Evolutionary conservation across 2,888 invertebrate genomes (phyloP).

Genomic region (Embidobia sp.): DNA sequence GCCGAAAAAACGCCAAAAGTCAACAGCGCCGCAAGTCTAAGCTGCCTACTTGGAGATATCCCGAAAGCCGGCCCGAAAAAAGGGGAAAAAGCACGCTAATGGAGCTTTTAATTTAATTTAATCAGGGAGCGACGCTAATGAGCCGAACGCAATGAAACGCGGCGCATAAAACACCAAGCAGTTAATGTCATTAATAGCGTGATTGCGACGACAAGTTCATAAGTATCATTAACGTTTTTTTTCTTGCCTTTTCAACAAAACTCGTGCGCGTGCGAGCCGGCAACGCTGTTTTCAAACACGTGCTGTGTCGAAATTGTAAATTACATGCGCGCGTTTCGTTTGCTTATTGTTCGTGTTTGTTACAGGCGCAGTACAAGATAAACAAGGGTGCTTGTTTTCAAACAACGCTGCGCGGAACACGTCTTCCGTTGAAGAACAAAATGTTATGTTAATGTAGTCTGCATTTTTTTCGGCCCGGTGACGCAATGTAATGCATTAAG

Average conservation of each 20-base stretch:
- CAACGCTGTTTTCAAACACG: constrained; percentile 46
- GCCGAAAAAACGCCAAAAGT: no score
- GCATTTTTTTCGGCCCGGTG: constrained; percentile 11
- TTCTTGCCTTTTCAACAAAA: constrained; percentile 30
- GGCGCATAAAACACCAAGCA: constrained; percentile 14
- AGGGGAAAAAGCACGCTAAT: constrained; percentile 13
- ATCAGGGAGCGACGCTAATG: constrained; percentile 5
- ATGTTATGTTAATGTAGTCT: constrained; percentile 31
- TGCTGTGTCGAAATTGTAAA: constrained; percentile 52
- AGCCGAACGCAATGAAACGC: constrained; percentile 20
- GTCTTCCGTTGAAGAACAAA: constrained; percentile 23
- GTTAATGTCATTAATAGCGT: constrained; percentile 49
- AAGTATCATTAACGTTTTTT: constrained; percentile 47
- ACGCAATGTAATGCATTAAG: constrained; percentile 28
- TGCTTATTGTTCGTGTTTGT: constrained; percentile 46
- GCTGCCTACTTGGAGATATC: no score
- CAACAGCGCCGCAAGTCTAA: no score
- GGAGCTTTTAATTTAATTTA: constrained; percentile 9
- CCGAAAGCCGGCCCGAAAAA: no score
- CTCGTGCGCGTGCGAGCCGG: constrained; percentile 33
- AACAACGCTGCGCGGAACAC: neutral
- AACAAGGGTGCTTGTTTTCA: constrained; percentile 13
- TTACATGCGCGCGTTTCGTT: constrained; percentile 15
- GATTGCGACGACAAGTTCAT: constrained; percentile 52
- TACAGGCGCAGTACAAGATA: constrained; percentile 27